Evolutionary conservation across 2,113 vertebrate species (phyloP), one percentile per base, ranked within the genome.

Genomic region (Python bivittatus): DNA sequence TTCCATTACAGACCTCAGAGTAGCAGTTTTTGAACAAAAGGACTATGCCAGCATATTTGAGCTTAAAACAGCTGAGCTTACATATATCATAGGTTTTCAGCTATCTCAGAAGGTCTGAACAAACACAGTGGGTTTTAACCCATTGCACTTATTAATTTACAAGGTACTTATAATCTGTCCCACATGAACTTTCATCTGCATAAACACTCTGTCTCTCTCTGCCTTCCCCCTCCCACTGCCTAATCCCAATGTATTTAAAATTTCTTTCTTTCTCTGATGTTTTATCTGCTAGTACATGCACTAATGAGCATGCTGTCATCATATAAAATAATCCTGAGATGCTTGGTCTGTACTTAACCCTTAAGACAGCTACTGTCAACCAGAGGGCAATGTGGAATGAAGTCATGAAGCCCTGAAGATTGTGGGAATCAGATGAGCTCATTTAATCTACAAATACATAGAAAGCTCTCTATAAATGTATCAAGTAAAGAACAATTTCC

Each of bases 401-500:
- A 38, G 2, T n/a, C 38, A 91, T 7, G 29, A 91, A 12, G 22
- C 15, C 11, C 79, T 23, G 10, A 33, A n/a, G 23, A 58, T 42
- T 11, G 6, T 12, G 25, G 29, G 53, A 44, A 84, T 60, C 48
- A 38, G 15, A 52, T 60, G 4, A 17, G 6, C 1, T 15, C 33
- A 84, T 20, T 53, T 68, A 91, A 91, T 89, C 61, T 68, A 54
- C 72, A 92, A 42, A 88, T 52, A 3, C 1, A 22, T 13, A 86
- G 89, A 84, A 27, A 91, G 90, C 90, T 96, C 68, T 93, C 23
- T 33, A 52, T 22, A 91, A 93, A 89, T 4, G 6, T 8, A 22
- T 92, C 90, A 94, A 95, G 72, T 44, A 95, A 86, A 95, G 27
- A 79, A 92, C 89, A 91, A 20, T 22, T 3, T 12, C 12, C 2